Base-by-base conservation (phyloP, 2,113 vertebrate species). In the Mixornis gularis region DNA sequence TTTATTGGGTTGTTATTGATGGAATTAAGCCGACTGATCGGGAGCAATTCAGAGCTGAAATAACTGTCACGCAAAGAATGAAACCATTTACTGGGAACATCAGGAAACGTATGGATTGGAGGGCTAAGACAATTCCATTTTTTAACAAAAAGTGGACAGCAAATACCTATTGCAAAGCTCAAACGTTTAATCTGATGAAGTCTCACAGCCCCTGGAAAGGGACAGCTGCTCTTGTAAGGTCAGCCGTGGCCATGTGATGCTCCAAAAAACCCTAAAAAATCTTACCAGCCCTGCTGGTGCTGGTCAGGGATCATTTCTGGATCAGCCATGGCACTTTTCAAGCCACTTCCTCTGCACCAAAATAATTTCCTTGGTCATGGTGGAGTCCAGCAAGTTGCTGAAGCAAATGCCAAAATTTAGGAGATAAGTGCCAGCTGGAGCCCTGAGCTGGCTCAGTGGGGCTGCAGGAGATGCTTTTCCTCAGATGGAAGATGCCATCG, bases 1-100 rank as follows among this genome's bases (percentile, higher is more conserved):
- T 77, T 92, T 89, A 89, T 91, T 72, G 62, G 62, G 49, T 81
- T 92, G 77, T 74, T 92, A 85, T 89, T 92, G 92, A 88, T 88
- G 72, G 86, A 92, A 85, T 58, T 80, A 52, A 92, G 80, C 30
- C 0, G 3, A 55, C 46, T 58, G 86, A 85, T 77, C 1, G 4
- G 49, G 58, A 85, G 44, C 69, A 72, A 68, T 84, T 87, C 34
- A 53, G 53, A 92, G 46, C 49, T 76, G 85, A 62, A 77, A 43
- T 52, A 71, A 74, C 30, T 70, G 32, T 62, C 14, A 3, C 18
- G 48, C 32, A 36, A 79, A 70, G 62, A 64, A 41, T 38, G 17
- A 40, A 89, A 64, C 20, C 25, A 25, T 70, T 80, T 65, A 26
- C 69, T 48, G 49, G 10, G 17, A 74, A 59, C 17, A 34, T 20